A percentile compares a stretch with the other conserved stretches of the same genome.
phyloP scores from a whole-genome alignment of 2,888 invertebrate genomes.

The Nymphalis polychloros region DNA sequence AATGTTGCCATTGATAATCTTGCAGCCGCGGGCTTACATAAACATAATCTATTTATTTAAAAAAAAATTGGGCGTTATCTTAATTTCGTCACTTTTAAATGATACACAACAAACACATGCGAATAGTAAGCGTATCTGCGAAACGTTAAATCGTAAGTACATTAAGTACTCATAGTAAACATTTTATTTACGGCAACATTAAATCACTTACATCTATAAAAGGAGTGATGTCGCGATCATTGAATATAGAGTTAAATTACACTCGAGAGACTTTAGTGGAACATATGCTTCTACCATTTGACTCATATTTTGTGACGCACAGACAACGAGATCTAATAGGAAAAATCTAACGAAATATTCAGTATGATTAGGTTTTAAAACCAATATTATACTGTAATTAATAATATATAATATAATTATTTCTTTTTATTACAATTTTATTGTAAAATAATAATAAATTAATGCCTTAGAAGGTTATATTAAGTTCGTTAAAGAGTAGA shows the following conservation, averaged over 20 bases:
- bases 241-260: slow-evolving; percentile 31
- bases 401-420: too few relatives aligned
- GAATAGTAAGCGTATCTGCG: background rate
- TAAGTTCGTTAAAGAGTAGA: background rate
- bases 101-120: background rate
- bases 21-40: too few relatives aligned
- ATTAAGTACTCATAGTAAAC: slow-evolving; percentile 18
- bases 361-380: background rate
- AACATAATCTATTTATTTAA: too few relatives aligned
- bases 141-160: background rate
- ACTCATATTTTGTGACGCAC: slow-evolving; percentile 33
- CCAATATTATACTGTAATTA: background rate
- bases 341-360: background rate
- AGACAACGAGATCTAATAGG: slow-evolving; percentile 8
- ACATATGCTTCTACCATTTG: slow-evolving; percentile 38
- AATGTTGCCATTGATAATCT: too few relatives aligned
- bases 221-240: slow-evolving; percentile 32
- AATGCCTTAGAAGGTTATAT: background rate
- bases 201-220: slow-evolving; percentile 31
- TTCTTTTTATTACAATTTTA: too few relatives aligned
- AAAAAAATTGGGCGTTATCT: too few relatives aligned
- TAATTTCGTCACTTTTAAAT: too few relatives aligned
- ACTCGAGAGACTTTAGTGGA: slow-evolving; percentile 25
- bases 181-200: slow-evolving; percentile 27
- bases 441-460: too few relatives aligned